These are phyloP conservation scores for Ictalurus punctatus DNA, from an alignment of 2,113 vertebrate species.

Conservation along the genomic window DNA sequence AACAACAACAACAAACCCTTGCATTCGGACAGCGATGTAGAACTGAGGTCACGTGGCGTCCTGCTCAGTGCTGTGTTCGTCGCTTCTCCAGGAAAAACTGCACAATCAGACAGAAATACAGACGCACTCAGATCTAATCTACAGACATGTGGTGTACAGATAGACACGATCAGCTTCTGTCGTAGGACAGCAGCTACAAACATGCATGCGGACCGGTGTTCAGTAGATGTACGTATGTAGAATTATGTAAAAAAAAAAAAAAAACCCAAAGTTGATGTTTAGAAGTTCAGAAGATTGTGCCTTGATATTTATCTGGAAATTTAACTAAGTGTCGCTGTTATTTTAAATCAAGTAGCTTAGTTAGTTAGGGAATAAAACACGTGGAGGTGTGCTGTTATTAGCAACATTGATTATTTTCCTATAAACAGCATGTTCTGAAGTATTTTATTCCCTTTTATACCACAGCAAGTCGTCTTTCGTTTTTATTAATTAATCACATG, in stretches of 20 bases:
- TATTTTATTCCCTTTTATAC: background rate
- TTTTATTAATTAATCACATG: background rate
- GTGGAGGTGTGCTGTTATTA: background rate
- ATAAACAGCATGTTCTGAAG: background rate
- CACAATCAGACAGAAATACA: slow-evolving; percentile 37
- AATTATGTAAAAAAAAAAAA: background rate
- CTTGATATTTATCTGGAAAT: background rate
- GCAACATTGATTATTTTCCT: background rate
- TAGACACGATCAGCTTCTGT: background rate
- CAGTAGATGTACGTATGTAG: background rate
- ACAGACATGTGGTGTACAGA: background rate
- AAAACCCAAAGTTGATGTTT: no score
- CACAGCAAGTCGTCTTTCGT: background rate
- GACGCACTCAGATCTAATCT: background rate
- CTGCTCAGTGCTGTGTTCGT: slow-evolving; percentile 20
- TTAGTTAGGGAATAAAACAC: background rate
- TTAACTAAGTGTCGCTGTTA: background rate
- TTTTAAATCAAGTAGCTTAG: background rate
- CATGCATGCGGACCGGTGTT: background rate
- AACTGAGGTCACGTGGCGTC: background rate
- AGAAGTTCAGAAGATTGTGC: background rate
- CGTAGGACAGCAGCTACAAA: background rate
- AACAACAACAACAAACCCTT: background rate
- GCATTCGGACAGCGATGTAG: background rate
- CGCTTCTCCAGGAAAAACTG: slow-evolving; percentile 58